Percentiles rank a stretch among this genome's conserved stretches.
Evolutionary conservation across 2,888 invertebrate species (phyloP).

Genomic region (Rhaphigaster nebulosa): DNA sequence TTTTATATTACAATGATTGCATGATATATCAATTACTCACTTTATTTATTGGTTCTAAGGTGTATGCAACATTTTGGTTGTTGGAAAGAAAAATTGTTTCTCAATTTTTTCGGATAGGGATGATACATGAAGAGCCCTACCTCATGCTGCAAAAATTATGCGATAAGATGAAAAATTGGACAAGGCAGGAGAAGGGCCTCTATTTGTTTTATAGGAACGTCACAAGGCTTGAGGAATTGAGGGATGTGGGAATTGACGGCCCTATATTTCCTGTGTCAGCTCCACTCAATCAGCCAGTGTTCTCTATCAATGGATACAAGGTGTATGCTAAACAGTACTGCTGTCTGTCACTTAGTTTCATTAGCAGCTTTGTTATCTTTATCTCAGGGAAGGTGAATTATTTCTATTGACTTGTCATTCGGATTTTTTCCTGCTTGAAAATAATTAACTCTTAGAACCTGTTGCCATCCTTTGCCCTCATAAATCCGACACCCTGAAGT

Average conservation of each 20-base stretch:
- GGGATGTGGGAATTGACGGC: slow-evolving; percentile 16
- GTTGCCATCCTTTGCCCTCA: no score
- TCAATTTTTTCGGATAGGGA: not conserved
- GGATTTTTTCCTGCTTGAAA: not conserved
- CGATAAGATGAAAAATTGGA: slow-evolving; percentile 26
- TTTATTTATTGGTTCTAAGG: no score
- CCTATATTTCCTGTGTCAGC: not conserved
- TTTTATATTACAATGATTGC: no score
- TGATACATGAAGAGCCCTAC: not conserved
- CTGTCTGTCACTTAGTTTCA: not conserved
- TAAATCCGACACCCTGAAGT: no score
- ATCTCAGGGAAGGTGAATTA: not conserved
- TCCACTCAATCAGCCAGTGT: not conserved
- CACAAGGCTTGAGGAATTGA: not conserved
- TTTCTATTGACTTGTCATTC: not conserved
- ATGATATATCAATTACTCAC: no score
- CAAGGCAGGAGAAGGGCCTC: not conserved
- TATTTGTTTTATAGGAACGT: slow-evolving; percentile 31
- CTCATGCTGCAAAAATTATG: slow-evolving; percentile 1
- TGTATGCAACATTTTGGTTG: not conserved
- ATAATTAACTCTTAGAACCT: no score
- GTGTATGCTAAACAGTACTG: not conserved
- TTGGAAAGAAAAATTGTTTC: not conserved
- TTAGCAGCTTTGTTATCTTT: not conserved
- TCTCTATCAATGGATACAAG: not conserved